Conservation (phyloP, 64 coral and sea anemone species). For the Pocillopora verrucosa region DNA sequence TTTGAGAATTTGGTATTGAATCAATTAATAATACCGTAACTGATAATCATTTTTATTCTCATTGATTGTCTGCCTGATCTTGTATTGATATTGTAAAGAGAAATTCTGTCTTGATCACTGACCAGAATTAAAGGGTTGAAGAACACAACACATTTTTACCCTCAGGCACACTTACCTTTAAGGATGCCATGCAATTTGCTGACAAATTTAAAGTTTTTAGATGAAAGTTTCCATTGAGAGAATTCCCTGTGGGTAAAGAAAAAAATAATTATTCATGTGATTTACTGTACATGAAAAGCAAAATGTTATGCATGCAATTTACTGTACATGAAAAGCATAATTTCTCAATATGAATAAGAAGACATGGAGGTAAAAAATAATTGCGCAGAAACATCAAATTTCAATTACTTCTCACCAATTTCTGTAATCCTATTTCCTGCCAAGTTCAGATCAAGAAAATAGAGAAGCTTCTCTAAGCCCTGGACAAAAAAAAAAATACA, state of each 20-base stretch:
- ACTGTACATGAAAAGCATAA: background rate
- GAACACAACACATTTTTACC: too few relatives aligned
- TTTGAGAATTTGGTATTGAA: too few relatives aligned
- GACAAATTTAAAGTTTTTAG: conserved; percentile 86
- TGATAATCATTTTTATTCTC: too few relatives aligned
- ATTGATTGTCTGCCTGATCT: too few relatives aligned
- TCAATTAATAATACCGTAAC: too few relatives aligned
- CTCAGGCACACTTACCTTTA: conserved; percentile 68
- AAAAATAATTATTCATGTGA: background rate
- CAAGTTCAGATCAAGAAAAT: conserved; percentile 81
- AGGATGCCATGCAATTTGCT: conserved; percentile 77
- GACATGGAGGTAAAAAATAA: too few relatives aligned
- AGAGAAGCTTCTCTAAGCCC: conserved; percentile 58
- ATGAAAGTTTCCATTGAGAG: conserved; percentile 55
- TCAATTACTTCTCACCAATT: conserved; percentile 58
- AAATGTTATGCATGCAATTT: background rate
- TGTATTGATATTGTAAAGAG: too few relatives aligned
- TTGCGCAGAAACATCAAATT: background rate
- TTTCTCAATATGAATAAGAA: background rate
- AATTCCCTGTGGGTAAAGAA: conserved; percentile 65
- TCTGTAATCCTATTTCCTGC: conserved; percentile 78
- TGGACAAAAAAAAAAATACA: background rate
- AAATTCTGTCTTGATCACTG: too few relatives aligned
- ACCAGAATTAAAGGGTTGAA: too few relatives aligned
- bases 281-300: background rate